These are phyloP conservation scores for Esperia sulphurella DNA, from an alignment of 2,888 invertebrate genomes.

Conservation along the genomic window DNA sequence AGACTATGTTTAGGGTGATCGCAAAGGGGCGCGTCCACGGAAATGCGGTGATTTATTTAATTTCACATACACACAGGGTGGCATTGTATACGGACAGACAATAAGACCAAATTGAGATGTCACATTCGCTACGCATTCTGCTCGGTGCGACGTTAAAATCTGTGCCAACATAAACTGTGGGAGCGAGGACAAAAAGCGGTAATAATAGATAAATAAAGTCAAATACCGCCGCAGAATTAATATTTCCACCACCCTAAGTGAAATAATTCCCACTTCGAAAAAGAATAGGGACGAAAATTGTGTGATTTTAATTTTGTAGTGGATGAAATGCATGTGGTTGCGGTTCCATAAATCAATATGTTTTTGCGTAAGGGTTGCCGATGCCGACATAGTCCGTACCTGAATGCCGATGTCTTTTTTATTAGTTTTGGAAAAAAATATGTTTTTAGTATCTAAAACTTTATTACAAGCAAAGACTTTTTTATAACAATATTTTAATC, in stretches of 20 bases:
- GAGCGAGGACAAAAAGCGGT: slow-evolving; percentile 48
- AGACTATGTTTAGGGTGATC: slow-evolving; percentile 1
- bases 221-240: slow-evolving; percentile 37
- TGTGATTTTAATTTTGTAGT: not conserved
- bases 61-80: slow-evolving; percentile 25
- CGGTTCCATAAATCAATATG: slow-evolving; percentile 27
- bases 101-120: slow-evolving; percentile 69
- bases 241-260: slow-evolving; percentile 3
- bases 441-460: not conserved
- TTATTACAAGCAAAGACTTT: not conserved
- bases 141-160: slow-evolving; percentile 13
- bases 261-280: slow-evolving; percentile 1
- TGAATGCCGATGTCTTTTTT: slow-evolving; percentile 12
- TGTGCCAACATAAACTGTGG: slow-evolving; percentile 34
- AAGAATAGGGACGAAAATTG: slow-evolving; percentile 6
- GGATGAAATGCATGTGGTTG: slow-evolving; percentile 4
- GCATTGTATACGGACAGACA: slow-evolving; percentile 42
- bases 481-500: not conserved
- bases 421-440: slow-evolving; percentile 10
- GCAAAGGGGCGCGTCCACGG: slow-evolving; percentile 31
- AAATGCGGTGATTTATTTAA: slow-evolving; percentile 39
- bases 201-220: slow-evolving; percentile 61
- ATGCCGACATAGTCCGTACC: slow-evolving; percentile 16
- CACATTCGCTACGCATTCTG: slow-evolving; percentile 60
- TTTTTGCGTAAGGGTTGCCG: slow-evolving; percentile 29